Conservation (phyloP, 2,888 invertebrate species). For the Nectonema munidae region DNA sequence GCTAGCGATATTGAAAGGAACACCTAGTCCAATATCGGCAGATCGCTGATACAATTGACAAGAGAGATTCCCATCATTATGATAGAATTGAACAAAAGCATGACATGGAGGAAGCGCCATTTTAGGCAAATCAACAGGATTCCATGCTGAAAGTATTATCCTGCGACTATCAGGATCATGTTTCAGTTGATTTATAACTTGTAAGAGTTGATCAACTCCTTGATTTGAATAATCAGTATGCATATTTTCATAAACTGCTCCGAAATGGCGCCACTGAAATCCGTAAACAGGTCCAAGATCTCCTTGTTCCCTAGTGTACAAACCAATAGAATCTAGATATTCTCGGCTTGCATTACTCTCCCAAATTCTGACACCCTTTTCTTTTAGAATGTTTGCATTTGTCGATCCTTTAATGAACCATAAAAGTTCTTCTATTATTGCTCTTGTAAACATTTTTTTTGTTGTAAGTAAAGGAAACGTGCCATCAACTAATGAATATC, state of each 20-base stretch:
- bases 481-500: conserved; percentile 7
- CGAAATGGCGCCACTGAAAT: conserved; percentile 91
- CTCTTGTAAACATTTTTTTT: conserved; percentile 62
- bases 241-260: conserved; percentile 51
- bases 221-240: conserved; percentile 42
- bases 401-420: conserved; percentile 78
- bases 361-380: conserved; percentile 62
- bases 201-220: conserved; percentile 56
- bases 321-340: conserved; percentile 54
- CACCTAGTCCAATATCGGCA: conserved; percentile 75
- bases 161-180: conserved; percentile 50
- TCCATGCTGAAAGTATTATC: conserved; percentile 77
- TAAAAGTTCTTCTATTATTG: conserved; percentile 56
- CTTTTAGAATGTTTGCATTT: conserved; percentile 42
- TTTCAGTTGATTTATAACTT: conserved; percentile 40
- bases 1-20: conserved; percentile 88
- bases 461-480: conserved; percentile 61
- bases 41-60: conserved; percentile 77
- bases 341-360: conserved; percentile 62
- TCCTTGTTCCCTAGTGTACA: conserved; percentile 49
- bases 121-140: conserved; percentile 44
- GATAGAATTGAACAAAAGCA: conserved; percentile 68
- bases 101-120: conserved; percentile 96
- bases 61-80: conserved; percentile 42
- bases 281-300: conserved; percentile 88